Conservation (phyloP, 2,797 vertebrate species). For the Paedocypris micromegethes region DNA sequence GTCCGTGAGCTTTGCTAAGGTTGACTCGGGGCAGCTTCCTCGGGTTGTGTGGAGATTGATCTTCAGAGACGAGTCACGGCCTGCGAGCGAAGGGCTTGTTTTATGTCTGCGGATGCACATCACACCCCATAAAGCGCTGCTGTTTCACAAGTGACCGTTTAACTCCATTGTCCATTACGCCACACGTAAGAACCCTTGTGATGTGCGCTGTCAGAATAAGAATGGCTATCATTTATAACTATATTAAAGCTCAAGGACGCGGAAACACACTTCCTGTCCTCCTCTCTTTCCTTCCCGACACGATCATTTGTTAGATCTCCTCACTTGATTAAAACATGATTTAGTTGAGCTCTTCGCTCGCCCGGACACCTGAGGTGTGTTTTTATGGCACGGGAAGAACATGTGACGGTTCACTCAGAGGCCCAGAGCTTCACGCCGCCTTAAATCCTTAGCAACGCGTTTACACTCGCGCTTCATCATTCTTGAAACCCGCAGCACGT, state of each 20-base stretch:
- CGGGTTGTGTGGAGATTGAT: too few relatives aligned
- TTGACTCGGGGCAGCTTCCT: too few relatives aligned
- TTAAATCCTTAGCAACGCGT: too few relatives aligned
- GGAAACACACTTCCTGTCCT: constrained; percentile 19
- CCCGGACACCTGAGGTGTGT: constrained; percentile 51
- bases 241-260: constrained; percentile 60
- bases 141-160: constrained; percentile 46
- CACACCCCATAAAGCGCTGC: constrained; percentile 39
- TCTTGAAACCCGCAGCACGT: neutral
- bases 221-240: constrained; percentile 59
- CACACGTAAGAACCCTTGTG: constrained; percentile 36
- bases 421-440: neutral
- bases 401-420: constrained; percentile 5
- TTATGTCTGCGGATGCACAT: neutral
- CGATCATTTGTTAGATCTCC: constrained; percentile 62
- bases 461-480: too few relatives aligned
- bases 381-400: constrained; percentile 51
- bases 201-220: constrained; percentile 55
- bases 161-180: constrained; percentile 46
- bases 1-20: too few relatives aligned
- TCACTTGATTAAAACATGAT: constrained; percentile 75
- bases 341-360: constrained; percentile 53
- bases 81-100: too few relatives aligned
- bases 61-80: too few relatives aligned
- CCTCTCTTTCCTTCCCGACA: constrained; percentile 54